These are phyloP conservation scores for Melanostigma gelatinosum DNA, from an alignment of 2,113 vertebrate genomes.

Conservation along the genomic window DNA sequence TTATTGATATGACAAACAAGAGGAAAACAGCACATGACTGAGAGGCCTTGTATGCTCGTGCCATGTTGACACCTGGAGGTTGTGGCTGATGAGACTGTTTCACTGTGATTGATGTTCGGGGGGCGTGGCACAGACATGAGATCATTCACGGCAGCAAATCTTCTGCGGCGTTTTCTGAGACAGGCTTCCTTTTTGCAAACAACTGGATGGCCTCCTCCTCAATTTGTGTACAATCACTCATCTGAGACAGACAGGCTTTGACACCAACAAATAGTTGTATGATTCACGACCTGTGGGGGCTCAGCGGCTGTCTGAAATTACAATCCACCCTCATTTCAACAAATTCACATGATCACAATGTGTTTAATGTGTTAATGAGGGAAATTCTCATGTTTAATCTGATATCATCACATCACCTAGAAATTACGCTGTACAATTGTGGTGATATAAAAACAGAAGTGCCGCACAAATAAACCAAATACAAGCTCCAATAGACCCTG, in stretches of 20 bases:
- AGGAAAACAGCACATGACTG: neutral
- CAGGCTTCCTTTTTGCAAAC: conserved; percentile 51
- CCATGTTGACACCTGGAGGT: conserved; percentile 44
- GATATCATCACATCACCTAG: conserved; percentile 25
- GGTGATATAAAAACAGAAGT: conserved; percentile 4
- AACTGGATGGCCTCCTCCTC: conserved; percentile 49
- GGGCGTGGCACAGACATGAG: conserved; percentile 35
- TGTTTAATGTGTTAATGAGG: conserved; percentile 29
- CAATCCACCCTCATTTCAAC: conserved; percentile 16
- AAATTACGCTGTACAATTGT: conserved; percentile 1
- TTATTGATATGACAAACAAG: neutral
- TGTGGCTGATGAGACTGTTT: conserved; percentile 33
- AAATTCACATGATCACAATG: conserved; percentile 24
- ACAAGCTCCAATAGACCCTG: conserved; percentile 20
- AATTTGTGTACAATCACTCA: conserved; percentile 53
- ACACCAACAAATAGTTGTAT: conserved; percentile 31
- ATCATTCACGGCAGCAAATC: conserved; percentile 60
- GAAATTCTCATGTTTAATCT: neutral
- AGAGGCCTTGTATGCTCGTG: neutral
- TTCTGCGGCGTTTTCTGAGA: conserved; percentile 35
- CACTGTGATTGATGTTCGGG: conserved; percentile 55
- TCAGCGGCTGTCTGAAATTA: conserved; percentile 38
- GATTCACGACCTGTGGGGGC: conserved; percentile 34
- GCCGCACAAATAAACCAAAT: conserved; percentile 16
- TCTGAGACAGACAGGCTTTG: conserved; percentile 24